Evolutionary conservation across 2,113 vertebrate genomes (phyloP).

Genomic region (Hyperopisus bebe): DNA sequence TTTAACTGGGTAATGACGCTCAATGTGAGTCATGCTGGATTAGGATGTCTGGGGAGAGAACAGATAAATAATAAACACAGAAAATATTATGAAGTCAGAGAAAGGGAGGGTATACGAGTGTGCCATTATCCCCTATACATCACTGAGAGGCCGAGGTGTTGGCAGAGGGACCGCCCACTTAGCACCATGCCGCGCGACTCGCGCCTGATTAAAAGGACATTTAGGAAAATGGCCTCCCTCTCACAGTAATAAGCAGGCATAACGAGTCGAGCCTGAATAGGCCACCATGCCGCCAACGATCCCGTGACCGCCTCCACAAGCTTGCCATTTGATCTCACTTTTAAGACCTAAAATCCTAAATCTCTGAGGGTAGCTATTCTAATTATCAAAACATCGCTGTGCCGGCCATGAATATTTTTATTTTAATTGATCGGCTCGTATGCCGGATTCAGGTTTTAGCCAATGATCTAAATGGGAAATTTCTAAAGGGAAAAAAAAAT

Average conservation of each 20-base stretch:
- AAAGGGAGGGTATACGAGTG: too few species aligned
- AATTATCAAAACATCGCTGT: slow-evolving; percentile 41
- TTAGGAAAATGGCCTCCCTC: slow-evolving; percentile 15
- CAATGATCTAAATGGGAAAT: background rate
- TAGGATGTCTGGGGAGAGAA: background rate
- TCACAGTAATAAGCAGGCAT: slow-evolving; percentile 6
- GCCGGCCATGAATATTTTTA: background rate
- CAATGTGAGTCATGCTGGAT: slow-evolving; percentile 4
- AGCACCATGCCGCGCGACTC: background rate
- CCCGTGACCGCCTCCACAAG: background rate
- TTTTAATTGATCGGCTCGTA: background rate
- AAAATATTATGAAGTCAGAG: background rate
- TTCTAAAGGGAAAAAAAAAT: background rate
- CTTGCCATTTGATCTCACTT: slow-evolving; percentile 35
- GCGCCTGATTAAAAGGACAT: slow-evolving; percentile 22
- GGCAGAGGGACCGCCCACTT: slow-evolving; percentile 19
- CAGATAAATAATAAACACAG: slow-evolving; percentile 2
- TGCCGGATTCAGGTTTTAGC: background rate
- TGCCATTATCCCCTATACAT: background rate
- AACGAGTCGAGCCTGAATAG: background rate
- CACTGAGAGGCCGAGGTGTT: background rate
- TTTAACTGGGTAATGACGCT: background rate
- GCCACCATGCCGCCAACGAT: slow-evolving; percentile 9
- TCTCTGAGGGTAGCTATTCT: slow-evolving; percentile 48
- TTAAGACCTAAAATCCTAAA: slow-evolving; percentile 44